Percentiles rank a stretch among this genome's conserved stretches.
Evolutionary conservation across 2,888 invertebrate species (phyloP).

Genomic region (Belgica antarctica): DNA sequence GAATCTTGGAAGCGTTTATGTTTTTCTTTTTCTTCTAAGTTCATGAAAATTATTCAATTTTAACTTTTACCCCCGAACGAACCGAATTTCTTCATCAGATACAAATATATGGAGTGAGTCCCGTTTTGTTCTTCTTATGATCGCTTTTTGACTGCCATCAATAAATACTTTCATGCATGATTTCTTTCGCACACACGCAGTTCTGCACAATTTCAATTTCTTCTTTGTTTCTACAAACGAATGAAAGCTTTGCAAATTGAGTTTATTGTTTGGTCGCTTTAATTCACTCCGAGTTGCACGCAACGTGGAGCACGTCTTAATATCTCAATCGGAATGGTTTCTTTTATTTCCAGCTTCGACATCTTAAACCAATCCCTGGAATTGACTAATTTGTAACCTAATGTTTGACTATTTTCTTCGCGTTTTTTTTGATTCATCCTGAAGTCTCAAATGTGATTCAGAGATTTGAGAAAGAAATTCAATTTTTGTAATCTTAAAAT

Average conservation of each 20-base stretch:
- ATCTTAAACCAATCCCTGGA: conserved; percentile 18
- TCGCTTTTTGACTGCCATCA: not conserved
- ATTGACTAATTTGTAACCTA: conserved; percentile 40
- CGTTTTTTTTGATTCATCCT: too few relatives aligned
- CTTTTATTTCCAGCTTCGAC: conserved; percentile 36
- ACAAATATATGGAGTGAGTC: conserved; percentile 14
- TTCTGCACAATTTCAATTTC: conserved; percentile 10
- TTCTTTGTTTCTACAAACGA: conserved; percentile 36
- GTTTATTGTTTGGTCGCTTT: conserved; percentile 14
- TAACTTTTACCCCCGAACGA: not conserved
- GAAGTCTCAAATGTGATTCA: conserved; percentile 34
- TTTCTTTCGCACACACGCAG: not conserved
- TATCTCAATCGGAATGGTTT: conserved; percentile 33
- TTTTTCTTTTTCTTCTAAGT: not conserved
- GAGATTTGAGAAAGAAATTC: not conserved
- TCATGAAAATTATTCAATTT: not conserved
- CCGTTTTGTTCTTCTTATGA: conserved; percentile 4
- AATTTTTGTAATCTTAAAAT: conserved; percentile 31
- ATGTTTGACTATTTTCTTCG: conserved; percentile 23
- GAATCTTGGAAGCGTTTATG: conserved; percentile 11
- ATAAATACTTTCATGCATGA: not conserved
- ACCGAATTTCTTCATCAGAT: conserved; percentile 1
- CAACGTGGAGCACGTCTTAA: not conserved
- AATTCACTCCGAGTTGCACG: not conserved
- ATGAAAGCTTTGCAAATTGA: conserved; percentile 32